Percentiles rank a stretch among this genome's conserved stretches.
These are phyloP conservation scores for Melanocharis versteri DNA, from an alignment of 2,113 vertebrate genomes.

Conservation along the genomic window DNA sequence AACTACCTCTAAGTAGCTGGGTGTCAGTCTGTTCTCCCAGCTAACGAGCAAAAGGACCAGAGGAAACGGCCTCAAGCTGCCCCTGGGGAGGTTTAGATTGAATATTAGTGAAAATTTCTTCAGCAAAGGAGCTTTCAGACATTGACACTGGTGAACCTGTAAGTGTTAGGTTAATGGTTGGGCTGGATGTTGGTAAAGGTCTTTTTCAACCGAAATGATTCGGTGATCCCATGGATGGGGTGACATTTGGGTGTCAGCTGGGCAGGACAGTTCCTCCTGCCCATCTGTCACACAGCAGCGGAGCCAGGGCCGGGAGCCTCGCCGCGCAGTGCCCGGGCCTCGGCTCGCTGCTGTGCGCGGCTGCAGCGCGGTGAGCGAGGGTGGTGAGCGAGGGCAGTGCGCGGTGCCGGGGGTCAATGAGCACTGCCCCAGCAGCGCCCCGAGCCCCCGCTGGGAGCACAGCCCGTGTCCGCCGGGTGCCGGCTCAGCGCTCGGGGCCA, in stretches of 20 bases:
- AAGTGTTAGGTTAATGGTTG: neutral
- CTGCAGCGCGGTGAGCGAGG: fast-evolving
- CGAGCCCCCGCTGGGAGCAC: fast-evolving
- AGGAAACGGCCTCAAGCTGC: neutral
- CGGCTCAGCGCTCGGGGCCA: neutral
- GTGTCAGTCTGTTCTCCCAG: neutral
- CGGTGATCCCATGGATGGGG: neutral
- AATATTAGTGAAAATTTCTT: neutral
- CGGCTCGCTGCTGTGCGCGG: fast-evolving
- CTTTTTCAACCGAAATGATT: neutral
- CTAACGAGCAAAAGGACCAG: neutral
- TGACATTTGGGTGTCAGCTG: neutral
- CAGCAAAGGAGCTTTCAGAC: neutral
- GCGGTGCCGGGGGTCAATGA: neutral
- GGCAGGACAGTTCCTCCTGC: neutral
- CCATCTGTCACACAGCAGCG: fast-evolving
- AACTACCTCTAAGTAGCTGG: neutral
- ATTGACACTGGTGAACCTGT: neutral
- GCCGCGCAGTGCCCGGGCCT: fast-evolving
- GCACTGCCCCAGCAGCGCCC: neutral
- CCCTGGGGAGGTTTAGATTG: neutral
- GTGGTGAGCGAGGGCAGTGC: neutral
- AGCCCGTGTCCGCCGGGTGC: fast-evolving
- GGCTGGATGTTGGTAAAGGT: neutral
- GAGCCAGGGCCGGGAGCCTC: neutral